Base-by-base conservation (phyloP, 2,888 invertebrate genomes). In the Drosophila mulleri region DNA sequence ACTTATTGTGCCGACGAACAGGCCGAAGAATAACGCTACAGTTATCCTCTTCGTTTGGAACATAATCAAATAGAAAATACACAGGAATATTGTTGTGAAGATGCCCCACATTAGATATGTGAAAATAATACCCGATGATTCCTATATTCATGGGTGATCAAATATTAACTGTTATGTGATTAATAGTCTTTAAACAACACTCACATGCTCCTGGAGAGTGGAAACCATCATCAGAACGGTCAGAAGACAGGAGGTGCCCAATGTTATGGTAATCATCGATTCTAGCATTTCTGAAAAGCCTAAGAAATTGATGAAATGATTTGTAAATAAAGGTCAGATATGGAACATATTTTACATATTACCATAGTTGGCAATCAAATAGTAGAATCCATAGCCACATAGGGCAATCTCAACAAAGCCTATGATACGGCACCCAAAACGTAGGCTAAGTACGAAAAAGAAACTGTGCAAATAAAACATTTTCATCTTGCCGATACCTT, bases 101-200 rank as follows among this genome's bases (percentile, higher is more conserved):
- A 72, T 44, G 23, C 73, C 68, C 82, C 82, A 78, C 52, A 72
- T 67, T 3, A 78, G 52, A 60, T 78, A 78, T 3, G 62, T 65
- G 11, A 78, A 72, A 3, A 78, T 48, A 18, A 78, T 60, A 35
- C 78, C 78, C 20, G 78, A 53, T 16, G 78, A 78, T 78, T 78
- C 82, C 78, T 78, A 16, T 11, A 26, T 5, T 29, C 2, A 29
- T 29, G 29, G 6, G 11, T 7, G 1, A 12, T n/a, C 7, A 45
- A 4, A 18, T 2, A 35, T 12, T 1, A 11, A 23, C 7, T 14
- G 3, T 20, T 3, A 8, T 7, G 52, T 4, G 0, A 11, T 7
- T 14, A 7, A 23, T 7, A 48, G 2, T 7, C 6, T 2, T 42
- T 44, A 2, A 12, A 7, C 7, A 45, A 23, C 64, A 45, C 64